Evolutionary conservation across 2,888 invertebrate genomes (phyloP), one percentile per base, ranked within the genome.

Genomic region (Liodrosophila aerea): DNA sequence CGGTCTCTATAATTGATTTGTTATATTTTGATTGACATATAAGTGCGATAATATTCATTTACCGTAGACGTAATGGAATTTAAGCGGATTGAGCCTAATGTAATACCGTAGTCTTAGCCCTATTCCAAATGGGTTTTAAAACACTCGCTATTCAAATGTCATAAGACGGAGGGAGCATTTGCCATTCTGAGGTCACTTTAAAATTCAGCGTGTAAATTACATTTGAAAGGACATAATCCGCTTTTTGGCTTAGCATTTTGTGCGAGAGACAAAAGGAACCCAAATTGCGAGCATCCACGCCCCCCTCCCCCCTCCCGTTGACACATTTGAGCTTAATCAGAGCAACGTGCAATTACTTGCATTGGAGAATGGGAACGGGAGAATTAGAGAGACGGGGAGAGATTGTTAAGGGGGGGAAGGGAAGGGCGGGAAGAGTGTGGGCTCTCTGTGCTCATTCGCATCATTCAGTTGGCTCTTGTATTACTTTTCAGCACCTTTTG

Each of bases 311-410:
- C 15, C 4, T 7, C 12, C 7, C 8, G 7, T 9, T 13, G 9
- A 13, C 33, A 3, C 40, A 4, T 49, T 16, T 18, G 16, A 64
- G 70, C 85, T 82, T 82, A 85, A 77, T 70, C 83, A 85, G 85
- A 82, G 66, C 78, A 59, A 70, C 76, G 85, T 82, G 80, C 85
- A 85, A 77, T 77, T 76, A 76, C 76, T 77, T 74, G 85, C 85
- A 76, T 85, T 85, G 78, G 75, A 41, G 73, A 56, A 59, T 51
- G 68, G 29, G 50, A 72, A 47, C 27, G 34, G 3, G 27, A 52
- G n/a, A 34, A 7, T 7, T 34, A 34, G 12, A 11, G 34, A 34
- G 11, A 12, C n/a, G n/a, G 12, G 12, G 12, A 34, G 11, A 12
- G n/a, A n/a, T n/a, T 12, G 41, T 29, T 43, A 11, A 29, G 16